Base-by-base conservation (phyloP, 2,888 invertebrate species). In the Lycocerus yunnanus region DNA sequence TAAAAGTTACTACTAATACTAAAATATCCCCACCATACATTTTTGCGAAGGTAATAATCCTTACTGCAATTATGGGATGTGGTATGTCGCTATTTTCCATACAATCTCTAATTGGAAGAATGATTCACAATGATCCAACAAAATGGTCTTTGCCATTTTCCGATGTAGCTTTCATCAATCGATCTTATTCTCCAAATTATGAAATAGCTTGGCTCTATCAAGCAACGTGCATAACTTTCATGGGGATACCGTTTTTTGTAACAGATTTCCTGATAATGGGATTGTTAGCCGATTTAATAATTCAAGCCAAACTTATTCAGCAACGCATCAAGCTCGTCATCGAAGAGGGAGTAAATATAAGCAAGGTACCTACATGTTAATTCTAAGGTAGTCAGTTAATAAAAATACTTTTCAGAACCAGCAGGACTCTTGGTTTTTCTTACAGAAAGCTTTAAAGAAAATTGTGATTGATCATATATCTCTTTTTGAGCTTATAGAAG, bases 181-280 rank as follows among this genome's bases (percentile, higher is more conserved):
- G 15, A 16, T 24, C 68, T 15, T 68, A 71, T 27, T 71, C 71
- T 59, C 74, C 74, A 15, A 74, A 71, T 71, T 74, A 67, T 16
- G 74, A 74, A 66, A 71, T 74, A 11, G 74, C 74, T 3, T 74
- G 68, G 68, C 4, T 66, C 8, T 68, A 59, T 18, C 74, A 74
- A 13, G 15, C 58, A n/a, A 43, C 43, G 2, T 43, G 43, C 43
- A 43, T 43, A 0, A n/a, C 43, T n/a, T 43, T 43, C 43, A 43
- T 43, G 43, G 43, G 43, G n/a, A 43, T n/a, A 5, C 43, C 43
- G 6, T 43, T 43, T 6, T 43, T 43, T 2, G 1, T 43, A 43
- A 43, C 43, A 8, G 43, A 43, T n/a, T 43, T 43, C n/a, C n/a
- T 43, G n/a, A 43, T 43, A n/a, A 43, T 43, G 43, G 15, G 16